A percentile compares a stretch with the other conserved stretches of the same genome.
phyloP scores from a whole-genome alignment of 23 tunicate species.

The Trididemnum miniatum region DNA sequence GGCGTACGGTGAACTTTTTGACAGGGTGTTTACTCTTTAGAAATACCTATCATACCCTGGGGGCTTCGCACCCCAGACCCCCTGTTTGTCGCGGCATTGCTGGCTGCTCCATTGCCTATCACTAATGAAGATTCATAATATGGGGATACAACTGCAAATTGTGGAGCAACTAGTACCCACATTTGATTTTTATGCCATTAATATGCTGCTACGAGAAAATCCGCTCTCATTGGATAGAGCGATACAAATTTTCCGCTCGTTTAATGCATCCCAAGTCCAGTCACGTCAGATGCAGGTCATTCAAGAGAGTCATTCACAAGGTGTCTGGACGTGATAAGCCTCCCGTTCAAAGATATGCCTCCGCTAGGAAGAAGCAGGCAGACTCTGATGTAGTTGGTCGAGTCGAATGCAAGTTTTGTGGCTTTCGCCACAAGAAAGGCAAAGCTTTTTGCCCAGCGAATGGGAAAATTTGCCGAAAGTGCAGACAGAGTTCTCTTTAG shows the following conservation, averaged over 20 bases:
- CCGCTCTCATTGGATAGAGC: neutral
- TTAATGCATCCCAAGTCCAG: neutral
- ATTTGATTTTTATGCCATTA: no score
- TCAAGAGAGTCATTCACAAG: no score
- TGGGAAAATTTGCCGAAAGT: slow-evolving; percentile 5
- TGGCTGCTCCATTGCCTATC: no score
- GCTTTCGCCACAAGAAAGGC: slow-evolving; percentile 11
- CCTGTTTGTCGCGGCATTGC: no score
- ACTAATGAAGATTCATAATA: no score
- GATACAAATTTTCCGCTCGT: slow-evolving; percentile 19
- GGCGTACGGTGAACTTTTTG: no score
- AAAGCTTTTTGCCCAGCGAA: slow-evolving; percentile 6
- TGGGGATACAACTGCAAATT: no score
- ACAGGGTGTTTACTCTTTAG: no score
- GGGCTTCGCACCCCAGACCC: no score
- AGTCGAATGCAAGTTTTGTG: slow-evolving; percentile 17
- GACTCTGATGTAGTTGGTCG: neutral
- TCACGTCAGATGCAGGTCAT: neutral
- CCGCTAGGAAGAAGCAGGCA: neutral
- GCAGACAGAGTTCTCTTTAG: no score
- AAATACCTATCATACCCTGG: no score
- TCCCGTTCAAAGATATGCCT: neutral
- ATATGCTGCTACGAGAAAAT: slow-evolving; percentile 27
- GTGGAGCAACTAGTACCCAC: no score
- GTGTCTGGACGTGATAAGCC: neutral